A percentile compares a stretch with the other conserved stretches of the same genome.
Evolutionary conservation across 2,113 vertebrate genomes (phyloP).

Genomic region (Pristiophorus japonicus): DNA sequence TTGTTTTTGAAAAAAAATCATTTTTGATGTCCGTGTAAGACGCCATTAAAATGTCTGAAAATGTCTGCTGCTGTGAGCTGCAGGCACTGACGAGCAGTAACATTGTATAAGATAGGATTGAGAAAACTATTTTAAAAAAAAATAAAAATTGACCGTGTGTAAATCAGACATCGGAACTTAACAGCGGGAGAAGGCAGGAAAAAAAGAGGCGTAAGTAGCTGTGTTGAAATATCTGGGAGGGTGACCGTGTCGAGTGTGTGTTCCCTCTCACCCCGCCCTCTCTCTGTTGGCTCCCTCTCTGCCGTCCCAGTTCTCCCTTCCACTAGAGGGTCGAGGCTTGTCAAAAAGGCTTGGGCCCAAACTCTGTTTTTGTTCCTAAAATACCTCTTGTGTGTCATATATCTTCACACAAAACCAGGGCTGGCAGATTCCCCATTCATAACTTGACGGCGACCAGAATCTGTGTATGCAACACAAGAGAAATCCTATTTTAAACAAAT

Average conservation of each 20-base stretch:
- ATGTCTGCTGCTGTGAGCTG: constrained; percentile 23
- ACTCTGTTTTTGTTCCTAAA: neutral
- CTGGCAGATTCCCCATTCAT: neutral
- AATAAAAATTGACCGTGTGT: neutral
- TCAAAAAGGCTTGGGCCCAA: neutral
- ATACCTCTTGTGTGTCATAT: neutral
- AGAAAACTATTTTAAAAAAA: neutral
- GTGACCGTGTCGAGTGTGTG: neutral
- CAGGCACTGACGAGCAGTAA: neutral
- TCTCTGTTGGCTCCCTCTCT: neutral
- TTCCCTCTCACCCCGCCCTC: neutral
- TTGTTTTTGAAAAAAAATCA: neutral
- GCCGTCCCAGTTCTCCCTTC: neutral
- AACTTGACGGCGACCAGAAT: neutral
- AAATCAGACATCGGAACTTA: constrained; percentile 22
- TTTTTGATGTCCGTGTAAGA: constrained; percentile 22
- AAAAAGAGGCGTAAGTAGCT: constrained; percentile 12
- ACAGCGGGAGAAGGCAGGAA: neutral
- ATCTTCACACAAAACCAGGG: neutral
- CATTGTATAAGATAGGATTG: neutral
- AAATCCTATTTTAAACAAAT: neutral
- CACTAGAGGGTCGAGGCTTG: neutral
- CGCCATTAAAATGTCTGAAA: constrained; percentile 32
- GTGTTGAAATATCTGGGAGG: neutral
- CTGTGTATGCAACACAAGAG: neutral